Percentiles rank a stretch among this genome's conserved stretches.
Conservation (phyloP, 2,888 invertebrate genomes). For the Mimas tiliae region DNA sequence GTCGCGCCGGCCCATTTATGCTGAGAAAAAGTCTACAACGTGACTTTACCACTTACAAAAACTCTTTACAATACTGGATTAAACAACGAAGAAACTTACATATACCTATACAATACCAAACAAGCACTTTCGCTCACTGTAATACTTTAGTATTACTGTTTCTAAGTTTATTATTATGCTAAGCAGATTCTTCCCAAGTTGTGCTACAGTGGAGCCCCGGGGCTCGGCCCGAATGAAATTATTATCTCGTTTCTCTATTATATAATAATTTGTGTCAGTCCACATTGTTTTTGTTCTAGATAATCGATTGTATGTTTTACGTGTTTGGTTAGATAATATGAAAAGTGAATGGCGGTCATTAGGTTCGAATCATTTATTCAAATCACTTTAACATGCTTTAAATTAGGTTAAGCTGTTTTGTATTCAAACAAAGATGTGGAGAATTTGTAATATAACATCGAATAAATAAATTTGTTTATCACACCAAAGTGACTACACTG, state of each 20-base stretch:
- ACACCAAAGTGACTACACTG: too few species aligned
- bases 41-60: too few species aligned
- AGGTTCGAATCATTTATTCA: not conserved
- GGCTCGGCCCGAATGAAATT: slow-evolving; percentile 41
- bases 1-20: too few species aligned
- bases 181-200: slow-evolving; percentile 41
- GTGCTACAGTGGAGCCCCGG: slow-evolving; percentile 34
- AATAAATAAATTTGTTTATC: too few species aligned
- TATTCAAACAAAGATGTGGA: too few species aligned
- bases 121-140: slow-evolving; percentile 43
- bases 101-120: slow-evolving; percentile 26
- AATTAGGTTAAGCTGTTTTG: too few species aligned
- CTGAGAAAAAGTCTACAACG: too few species aligned
- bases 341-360: slow-evolving; percentile 11
- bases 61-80: too few species aligned
- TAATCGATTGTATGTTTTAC: slow-evolving; percentile 3
- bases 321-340: not conserved
- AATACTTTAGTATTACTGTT: slow-evolving; percentile 16
- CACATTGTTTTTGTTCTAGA: slow-evolving; percentile 2
- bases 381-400: too few species aligned
- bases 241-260: slow-evolving; percentile 19
- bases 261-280: slow-evolving; percentile 18
- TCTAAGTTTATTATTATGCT: slow-evolving; percentile 50
- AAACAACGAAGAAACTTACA: slow-evolving; percentile 10
- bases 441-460: too few species aligned